Base-by-base conservation (phyloP, 2,888 invertebrate genomes). In the Caenorhabditis drosophilae region DNA sequence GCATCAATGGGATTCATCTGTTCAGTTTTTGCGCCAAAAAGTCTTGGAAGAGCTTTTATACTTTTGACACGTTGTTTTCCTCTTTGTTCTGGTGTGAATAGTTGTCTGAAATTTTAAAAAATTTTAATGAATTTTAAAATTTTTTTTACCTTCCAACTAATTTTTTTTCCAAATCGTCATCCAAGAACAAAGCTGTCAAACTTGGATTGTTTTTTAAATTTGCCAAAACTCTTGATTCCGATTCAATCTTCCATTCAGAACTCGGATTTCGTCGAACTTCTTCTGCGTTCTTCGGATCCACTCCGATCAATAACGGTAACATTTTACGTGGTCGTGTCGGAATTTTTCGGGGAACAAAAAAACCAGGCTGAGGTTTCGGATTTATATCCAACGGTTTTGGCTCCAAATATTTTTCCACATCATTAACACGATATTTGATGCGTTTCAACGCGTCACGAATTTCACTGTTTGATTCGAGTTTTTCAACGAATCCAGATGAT, bases 301-400 rank as follows among this genome's bases (percentile, higher is more conserved):
- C 48, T 54, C 74, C 79, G 25, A 79, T 70, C n/a, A 78, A 46
- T 9, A 79, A 52, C n/a, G 79, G 79, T 44, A 79, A 53, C 79
- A 79, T 79, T 64, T 77, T 77, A 22, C 79, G 62, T 4, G 79
- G 76, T 20, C 78, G 55, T 22, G 54, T 63, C 26, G 77, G 77
- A 27, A 77, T 60, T 41, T 73, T 73, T 12, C 77, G 47, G 6
- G 75, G 76, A 7, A 64, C 64, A 46, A 75, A 72, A 52, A 54
- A 76, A 2, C 77, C 77, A 0, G 77, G 76, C 40, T 77, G 74
- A 3, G 74, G 70, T 22, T 75, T 70, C 1, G 77, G 75, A 34
- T 77, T 71, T 50, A 70, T 44, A 16, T 67, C 49, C 27, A 68
- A 54, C 16, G 47, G 57, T 42, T 69, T 69, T 22, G 77, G 76